Evolutionary conservation across 2,888 invertebrate genomes (phyloP).

Genomic region (Oxystoma pomonae): DNA sequence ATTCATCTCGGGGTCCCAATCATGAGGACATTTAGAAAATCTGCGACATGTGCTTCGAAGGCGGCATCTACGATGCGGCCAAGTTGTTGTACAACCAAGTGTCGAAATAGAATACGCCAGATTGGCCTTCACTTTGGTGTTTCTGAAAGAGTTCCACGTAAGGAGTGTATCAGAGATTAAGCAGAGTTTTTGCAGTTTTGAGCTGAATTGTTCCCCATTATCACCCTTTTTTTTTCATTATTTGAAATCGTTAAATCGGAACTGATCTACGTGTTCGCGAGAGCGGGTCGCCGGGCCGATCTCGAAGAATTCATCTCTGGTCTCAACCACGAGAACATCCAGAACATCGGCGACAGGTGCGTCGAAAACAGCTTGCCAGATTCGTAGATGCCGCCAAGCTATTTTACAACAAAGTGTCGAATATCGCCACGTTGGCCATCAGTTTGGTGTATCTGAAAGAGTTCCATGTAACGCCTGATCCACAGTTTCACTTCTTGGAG

Average conservation of each 20-base stretch:
- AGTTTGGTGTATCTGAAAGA: constrained; percentile 96
- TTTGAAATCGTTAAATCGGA: constrained; percentile 99
- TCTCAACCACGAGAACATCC: constrained; percentile 98
- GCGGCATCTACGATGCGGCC: constrained; percentile 98
- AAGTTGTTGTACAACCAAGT: constrained; percentile 98
- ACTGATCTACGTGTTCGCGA: constrained; percentile 96
- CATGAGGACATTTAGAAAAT: constrained; percentile 99
- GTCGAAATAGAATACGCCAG: constrained; percentile 97
- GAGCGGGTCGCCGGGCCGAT: constrained; percentile 94
- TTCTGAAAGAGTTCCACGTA: constrained; percentile 96
- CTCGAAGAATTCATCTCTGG: constrained; percentile 98
- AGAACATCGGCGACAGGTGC: constrained; percentile 98
- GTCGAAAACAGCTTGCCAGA: constrained; percentile 98
- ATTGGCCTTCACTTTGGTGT: constrained; percentile 94
- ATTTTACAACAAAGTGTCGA: constrained; percentile 97
- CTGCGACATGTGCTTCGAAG: constrained; percentile 97
- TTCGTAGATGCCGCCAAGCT: constrained; percentile 98
- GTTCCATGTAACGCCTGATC: too few relatives aligned
- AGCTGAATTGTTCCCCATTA: too few relatives aligned
- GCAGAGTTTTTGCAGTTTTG: too few relatives aligned
- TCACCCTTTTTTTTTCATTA: too few relatives aligned
- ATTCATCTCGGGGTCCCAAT: constrained; percentile 97
- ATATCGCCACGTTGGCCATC: constrained; percentile 96
- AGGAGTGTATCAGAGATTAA: too few relatives aligned
- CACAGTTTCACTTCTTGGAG: too few relatives aligned